Evolutionary conservation across 2,113 vertebrate species (phyloP).

Genomic region (Sus scrofa): T2T-Sscrofa CM000819.6:79828001-79828500

Average conservation of each 20-base stretch:
- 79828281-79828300: not conserved
- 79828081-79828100: not conserved
- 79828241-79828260: not conserved
- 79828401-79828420: not conserved
- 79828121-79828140: too few relatives aligned
- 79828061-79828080: not conserved
- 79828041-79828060: not conserved
- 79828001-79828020: not conserved
- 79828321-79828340: not conserved
- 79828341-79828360: not conserved
- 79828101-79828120: fast-evolving
- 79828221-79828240: not conserved
- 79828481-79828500: not conserved
- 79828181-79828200: too few relatives aligned
- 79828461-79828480: not conserved
- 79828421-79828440: not conserved
- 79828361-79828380: not conserved
- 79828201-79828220: not conserved
- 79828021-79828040: not conserved
- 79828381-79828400: not conserved
- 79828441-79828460: not conserved
- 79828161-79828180: fast-evolving
- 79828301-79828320: not conserved
- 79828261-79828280: not conserved
- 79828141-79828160: not conserved